These are phyloP conservation scores for Trematocara unimaculatum DNA, from an alignment of 2,113 vertebrate species.

Conservation along the genomic window DNA sequence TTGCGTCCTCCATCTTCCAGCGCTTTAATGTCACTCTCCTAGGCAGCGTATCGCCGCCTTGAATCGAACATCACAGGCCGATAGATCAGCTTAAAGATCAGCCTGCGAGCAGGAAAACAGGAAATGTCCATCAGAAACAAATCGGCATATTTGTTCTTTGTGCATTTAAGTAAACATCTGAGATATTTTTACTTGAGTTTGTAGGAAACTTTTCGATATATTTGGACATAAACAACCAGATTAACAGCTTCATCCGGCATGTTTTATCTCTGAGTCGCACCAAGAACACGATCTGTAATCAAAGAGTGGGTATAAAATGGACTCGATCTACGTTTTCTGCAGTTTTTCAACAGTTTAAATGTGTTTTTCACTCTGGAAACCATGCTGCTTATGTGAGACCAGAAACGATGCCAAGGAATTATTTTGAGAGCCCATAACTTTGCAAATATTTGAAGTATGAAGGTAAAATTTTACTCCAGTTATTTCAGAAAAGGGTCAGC, in stretches of 20 bases:
- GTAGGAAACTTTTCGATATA: not conserved
- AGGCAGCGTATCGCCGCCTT: not conserved
- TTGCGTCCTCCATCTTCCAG: not conserved
- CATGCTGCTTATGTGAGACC: accelerated
- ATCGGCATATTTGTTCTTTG: not conserved
- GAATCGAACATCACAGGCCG: not conserved
- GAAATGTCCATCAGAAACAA: not conserved
- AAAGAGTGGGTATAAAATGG: too few relatives aligned
- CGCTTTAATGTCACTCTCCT: not conserved
- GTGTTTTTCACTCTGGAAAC: not conserved
- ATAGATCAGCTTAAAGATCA: not conserved
- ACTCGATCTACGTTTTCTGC: too few relatives aligned
- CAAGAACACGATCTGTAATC: accelerated
- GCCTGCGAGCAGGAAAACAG: not conserved
- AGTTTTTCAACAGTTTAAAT: too few relatives aligned
- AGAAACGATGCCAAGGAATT: accelerated
- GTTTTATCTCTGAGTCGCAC: not conserved
- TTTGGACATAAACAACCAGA: accelerated
- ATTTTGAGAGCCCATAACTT: not conserved
- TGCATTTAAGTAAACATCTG: not conserved
- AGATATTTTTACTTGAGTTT: not conserved
- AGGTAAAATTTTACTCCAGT: not conserved
- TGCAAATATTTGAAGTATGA: not conserved
- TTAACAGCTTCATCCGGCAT: not conserved
- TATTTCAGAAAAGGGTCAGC: not conserved